Percentiles rank a stretch among this genome's conserved stretches.
Conservation (phyloP, 2,113 vertebrate species). For the Pheucticus melanocephalus region DNA sequence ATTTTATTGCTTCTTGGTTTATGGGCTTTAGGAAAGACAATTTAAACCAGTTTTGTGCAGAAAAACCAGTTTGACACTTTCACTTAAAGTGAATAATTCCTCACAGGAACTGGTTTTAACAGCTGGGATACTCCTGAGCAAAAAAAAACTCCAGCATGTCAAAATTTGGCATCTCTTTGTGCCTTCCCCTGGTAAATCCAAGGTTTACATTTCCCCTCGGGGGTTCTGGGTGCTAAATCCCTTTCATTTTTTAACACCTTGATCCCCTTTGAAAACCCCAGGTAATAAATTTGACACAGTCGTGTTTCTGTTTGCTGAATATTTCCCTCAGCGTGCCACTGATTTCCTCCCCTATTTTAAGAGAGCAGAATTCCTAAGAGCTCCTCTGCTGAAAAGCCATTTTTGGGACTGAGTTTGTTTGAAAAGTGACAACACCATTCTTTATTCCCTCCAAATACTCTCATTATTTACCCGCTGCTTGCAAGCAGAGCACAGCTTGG, state of each 20-base stretch:
- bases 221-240: not conserved
- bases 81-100: not conserved
- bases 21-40: not conserved
- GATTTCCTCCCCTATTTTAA: not conserved
- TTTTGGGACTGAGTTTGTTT: not conserved
- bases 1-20: not conserved
- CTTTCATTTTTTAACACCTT: slow-evolving; percentile 1
- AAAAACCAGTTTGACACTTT: not conserved
- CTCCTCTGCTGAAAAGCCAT: not conserved
- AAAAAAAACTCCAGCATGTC: not conserved
- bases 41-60: not conserved
- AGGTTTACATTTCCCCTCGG: not conserved
- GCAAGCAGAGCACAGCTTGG: not conserved
- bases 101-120: not conserved
- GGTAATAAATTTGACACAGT: not conserved
- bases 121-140: not conserved
- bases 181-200: not conserved
- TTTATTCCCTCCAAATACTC: accelerated
- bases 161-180: not conserved
- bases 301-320: not conserved
- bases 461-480: not conserved
- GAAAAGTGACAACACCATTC: not conserved
- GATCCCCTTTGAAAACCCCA: not conserved
- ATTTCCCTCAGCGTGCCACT: not conserved
- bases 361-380: not conserved